Conservation (phyloP, 1,140 invertebrate species). For the Halesus radiatus region DNA sequence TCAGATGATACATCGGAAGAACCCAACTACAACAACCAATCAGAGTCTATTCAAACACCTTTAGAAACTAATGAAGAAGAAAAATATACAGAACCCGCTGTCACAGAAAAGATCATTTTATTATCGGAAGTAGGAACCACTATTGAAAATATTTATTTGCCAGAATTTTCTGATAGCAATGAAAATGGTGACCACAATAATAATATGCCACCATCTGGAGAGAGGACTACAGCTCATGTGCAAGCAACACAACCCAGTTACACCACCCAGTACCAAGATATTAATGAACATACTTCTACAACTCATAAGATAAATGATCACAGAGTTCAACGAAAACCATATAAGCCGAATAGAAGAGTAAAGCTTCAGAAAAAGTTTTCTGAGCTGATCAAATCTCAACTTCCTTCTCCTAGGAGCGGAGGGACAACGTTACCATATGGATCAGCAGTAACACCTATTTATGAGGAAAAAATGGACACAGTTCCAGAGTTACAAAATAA, state of each 20-base stretch:
- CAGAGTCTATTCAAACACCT: not conserved
- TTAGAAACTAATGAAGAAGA: slow-evolving; percentile 34
- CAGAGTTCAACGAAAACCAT: slow-evolving; percentile 29
- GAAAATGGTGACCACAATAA: slow-evolving; percentile 14
- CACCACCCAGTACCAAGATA: not conserved
- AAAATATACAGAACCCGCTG: not conserved
- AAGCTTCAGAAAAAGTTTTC: slow-evolving; percentile 57
- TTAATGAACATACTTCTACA: not conserved
- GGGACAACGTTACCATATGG: slow-evolving; percentile 58
- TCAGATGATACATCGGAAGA: not conserved
- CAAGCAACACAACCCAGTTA: slow-evolving; percentile 22
- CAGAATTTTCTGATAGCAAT: slow-evolving; percentile 21
- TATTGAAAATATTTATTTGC: slow-evolving; percentile 26
- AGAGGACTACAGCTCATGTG: slow-evolving; percentile 13
- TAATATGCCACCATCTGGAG: slow-evolving; percentile 34
- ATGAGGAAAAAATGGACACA: too few species aligned
- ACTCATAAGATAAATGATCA: slow-evolving; percentile 20
- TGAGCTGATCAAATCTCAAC: slow-evolving; percentile 60
- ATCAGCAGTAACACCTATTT: not conserved
- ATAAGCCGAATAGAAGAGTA: slow-evolving; percentile 39
- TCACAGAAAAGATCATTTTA: slow-evolving; percentile 4
- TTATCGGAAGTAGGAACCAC: slow-evolving; percentile 25
- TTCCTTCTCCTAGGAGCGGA: slow-evolving; percentile 58
- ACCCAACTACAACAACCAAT: not conserved
- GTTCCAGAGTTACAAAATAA: too few species aligned